Evolutionary conservation across 2,113 vertebrate species (phyloP).

Genomic region (Engraulis encrasicolus): DNA sequence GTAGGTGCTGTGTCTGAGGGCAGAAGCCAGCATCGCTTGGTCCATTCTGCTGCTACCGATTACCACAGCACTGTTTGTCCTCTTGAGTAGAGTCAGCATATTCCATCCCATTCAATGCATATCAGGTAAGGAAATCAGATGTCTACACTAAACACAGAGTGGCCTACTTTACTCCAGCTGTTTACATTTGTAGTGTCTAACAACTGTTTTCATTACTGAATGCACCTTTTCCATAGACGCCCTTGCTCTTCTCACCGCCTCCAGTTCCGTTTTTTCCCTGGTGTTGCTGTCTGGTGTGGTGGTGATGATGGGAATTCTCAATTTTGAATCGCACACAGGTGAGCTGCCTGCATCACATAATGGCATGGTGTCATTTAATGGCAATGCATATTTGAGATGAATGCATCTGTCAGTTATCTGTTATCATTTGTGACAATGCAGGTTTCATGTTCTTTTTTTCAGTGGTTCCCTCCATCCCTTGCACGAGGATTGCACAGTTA

Average conservation of each 20-base stretch:
- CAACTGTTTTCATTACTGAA: too few species aligned
- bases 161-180: background rate
- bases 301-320: constrained; percentile 84
- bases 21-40: constrained; percentile 83
- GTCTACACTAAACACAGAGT: background rate
- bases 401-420: too few species aligned
- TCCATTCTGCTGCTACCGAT: constrained; percentile 85
- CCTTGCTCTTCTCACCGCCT: constrained; percentile 76
- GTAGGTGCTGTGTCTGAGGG: constrained; percentile 92
- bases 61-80: constrained; percentile 78
- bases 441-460: constrained; percentile 42
- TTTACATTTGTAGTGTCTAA: too few species aligned
- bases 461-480: constrained; percentile 91
- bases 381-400: too few species aligned
- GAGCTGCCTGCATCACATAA: too few species aligned
- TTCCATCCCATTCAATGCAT: constrained; percentile 86
- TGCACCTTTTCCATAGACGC: too few species aligned
- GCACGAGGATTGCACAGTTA: constrained; percentile 88
- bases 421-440: too few species aligned
- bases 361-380: too few species aligned
- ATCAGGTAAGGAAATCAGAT: constrained; percentile 73
- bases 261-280: constrained; percentile 81
- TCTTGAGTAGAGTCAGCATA: constrained; percentile 80
- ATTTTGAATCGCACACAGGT: constrained; percentile 90
- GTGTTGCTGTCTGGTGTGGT: constrained; percentile 82